Evolutionary conservation across 2,888 invertebrate species (phyloP).

Genomic region (Apoderus coryli): DNA sequence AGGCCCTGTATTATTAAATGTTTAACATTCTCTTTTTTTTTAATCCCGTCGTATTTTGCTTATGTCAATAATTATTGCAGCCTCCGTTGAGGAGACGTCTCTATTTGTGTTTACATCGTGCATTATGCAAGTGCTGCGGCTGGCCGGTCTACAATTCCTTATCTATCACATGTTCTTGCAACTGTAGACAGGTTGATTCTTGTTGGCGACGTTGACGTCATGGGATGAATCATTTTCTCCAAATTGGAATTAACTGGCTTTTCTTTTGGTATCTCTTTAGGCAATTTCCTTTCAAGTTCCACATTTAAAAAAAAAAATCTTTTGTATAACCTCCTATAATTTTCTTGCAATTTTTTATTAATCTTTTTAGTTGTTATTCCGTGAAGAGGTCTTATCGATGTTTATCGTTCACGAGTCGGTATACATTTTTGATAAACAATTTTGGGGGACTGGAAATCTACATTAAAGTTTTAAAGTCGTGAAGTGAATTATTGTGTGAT

Average conservation of each 20-base stretch:
- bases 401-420: background rate
- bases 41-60: conserved; percentile 4
- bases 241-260: background rate
- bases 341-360: conserved; percentile 3
- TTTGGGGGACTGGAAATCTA: too few species aligned
- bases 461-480: too few species aligned
- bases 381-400: conserved; percentile 1
- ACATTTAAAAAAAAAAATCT: too few species aligned
- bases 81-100: conserved; percentile 2
- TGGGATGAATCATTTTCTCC: conserved; percentile 1
- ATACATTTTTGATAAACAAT: too few species aligned
- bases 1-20: conserved; percentile 3
- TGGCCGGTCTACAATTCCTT: conserved; percentile 2
- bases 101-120: conserved; percentile 2
- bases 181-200: conserved; percentile 2
- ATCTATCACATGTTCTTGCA: conserved; percentile 3
- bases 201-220: conserved; percentile 1
- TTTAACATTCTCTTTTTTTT: background rate
- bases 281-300: conserved; percentile 2
- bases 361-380: background rate
- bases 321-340: background rate
- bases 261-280: conserved; percentile 1
- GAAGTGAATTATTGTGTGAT: too few species aligned
- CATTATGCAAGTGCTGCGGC: conserved; percentile 2
- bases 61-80: conserved; percentile 3